Base-by-base conservation (phyloP, 64 coral and sea anemone genomes). In the Orbicella faveolata region DNA sequence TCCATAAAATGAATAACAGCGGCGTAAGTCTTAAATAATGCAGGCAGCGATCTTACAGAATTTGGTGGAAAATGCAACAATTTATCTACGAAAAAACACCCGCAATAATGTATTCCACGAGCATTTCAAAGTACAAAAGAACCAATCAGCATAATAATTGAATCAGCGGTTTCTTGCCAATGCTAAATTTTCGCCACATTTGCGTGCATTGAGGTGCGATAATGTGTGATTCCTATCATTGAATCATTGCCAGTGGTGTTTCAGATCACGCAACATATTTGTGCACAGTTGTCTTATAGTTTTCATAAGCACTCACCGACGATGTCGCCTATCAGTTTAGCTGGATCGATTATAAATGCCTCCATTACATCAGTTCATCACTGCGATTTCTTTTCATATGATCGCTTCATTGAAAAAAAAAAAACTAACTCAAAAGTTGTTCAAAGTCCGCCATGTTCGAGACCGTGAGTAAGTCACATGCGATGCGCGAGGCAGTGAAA, bases 321-420 rank as follows among this genome's bases (percentile, higher is more conserved):
- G 25, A 85, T 85, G 12, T 85, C 82, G 14, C 65, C 39, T 52
- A 85, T 85, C 39, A 85, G 82, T 65, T 36, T 85, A 72, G 82
- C 82, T 73, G 82, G 82, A n/a, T 85, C 82, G 4, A 73, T 73
- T 51, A 85, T 85, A 85, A 85, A 85, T 52, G 82, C 82, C 20
- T 85, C 82, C 82, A 73, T 85, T 5, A 14, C 79, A 72, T 12
- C 44, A 20, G 36, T 11, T n/a, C 21, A 52, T 20, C 63, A 2
- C 15, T 51, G 34, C 19, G 36, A 72, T 41, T 59, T 54, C 20
- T 57, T 25, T 57, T 4, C 9, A 69, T 52, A 52, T 21, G 13
- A 68, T 17, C 18, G 21, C 20, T 52, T 85, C 12, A 13, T 37
- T n/a, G 25, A 4, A 33, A 67, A 15, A 26, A 57, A 63, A 33